These are phyloP conservation scores for Phalacrocorax aristotelis DNA, from an alignment of 2,113 vertebrate species.

Conservation along the genomic window DNA sequence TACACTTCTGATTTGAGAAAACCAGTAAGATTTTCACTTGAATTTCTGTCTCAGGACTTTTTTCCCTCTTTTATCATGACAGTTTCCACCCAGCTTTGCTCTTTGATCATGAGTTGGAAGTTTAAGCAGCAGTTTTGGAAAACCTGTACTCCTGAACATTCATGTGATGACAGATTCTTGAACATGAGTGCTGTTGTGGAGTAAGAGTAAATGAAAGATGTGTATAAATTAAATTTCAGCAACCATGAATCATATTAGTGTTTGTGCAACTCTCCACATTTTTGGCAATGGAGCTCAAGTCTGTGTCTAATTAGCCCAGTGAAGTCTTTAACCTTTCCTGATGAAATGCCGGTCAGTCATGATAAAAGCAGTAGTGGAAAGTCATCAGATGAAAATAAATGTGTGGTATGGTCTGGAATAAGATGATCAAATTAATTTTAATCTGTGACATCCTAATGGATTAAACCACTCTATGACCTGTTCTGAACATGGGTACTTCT, in stretches of 20 bases:
- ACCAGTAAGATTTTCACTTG: neutral
- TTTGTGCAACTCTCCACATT: neutral
- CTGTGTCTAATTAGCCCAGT: neutral
- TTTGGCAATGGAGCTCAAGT: neutral
- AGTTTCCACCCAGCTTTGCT: neutral
- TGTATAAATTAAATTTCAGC: neutral
- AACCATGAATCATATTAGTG: neutral
- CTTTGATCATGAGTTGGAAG: neutral
- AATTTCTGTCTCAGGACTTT: neutral
- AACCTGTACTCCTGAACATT: neutral
- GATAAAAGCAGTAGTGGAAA: neutral
- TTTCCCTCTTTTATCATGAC: neutral
- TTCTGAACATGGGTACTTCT: neutral
- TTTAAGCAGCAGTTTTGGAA: neutral
- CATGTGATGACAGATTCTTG: conserved; percentile 7
- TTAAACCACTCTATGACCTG: neutral
- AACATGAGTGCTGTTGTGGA: neutral
- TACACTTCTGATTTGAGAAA: neutral
- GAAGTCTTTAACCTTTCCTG: neutral
- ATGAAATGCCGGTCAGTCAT: neutral
- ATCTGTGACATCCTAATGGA: neutral
- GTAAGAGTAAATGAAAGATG: neutral
- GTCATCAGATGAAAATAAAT: neutral
- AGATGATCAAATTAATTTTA: neutral
- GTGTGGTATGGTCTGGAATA: neutral